These are phyloP conservation scores for Xyrichtys novacula DNA, from an alignment of 2,797 vertebrate species.

Conservation along the genomic window DNA sequence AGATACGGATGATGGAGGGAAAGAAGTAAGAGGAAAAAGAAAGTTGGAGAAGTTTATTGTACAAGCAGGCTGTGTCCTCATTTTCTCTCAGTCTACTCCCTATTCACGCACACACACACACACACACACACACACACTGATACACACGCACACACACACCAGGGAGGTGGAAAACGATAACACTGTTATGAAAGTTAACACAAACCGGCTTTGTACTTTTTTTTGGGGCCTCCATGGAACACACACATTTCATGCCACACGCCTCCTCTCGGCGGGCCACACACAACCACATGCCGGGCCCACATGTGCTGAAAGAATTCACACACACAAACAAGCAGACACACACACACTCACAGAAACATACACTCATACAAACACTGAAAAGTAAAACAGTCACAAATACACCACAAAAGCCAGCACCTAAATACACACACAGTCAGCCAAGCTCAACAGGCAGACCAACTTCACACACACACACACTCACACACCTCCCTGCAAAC, in stretches of 20 bases:
- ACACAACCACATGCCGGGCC: constrained; percentile 59
- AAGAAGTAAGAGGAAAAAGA: constrained; percentile 35
- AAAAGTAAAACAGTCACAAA: constrained; percentile 55
- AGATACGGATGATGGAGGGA: constrained; percentile 32
- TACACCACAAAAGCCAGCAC: constrained; percentile 58
- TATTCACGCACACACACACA: constrained; percentile 21
- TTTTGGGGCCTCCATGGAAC: constrained; percentile 17
- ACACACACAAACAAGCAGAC: constrained; percentile 52
- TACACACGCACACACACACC: neutral
- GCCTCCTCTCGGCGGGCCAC: constrained; percentile 56
- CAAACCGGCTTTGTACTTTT: constrained; percentile 35
- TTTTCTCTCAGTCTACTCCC: constrained; percentile 25
- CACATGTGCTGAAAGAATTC: constrained; percentile 61
- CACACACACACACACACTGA: constrained; percentile 12
- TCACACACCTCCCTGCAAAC: constrained; percentile 14
- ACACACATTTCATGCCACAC: constrained; percentile 57
- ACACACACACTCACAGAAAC: constrained; percentile 17
- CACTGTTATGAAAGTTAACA: constrained; percentile 46
- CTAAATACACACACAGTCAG: constrained; percentile 70
- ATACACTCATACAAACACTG: constrained; percentile 27
- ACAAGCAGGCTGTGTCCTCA: constrained; percentile 45
- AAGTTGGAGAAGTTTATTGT: constrained; percentile 39
- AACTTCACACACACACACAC: constrained; percentile 12
- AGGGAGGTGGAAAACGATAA: constrained; percentile 43
- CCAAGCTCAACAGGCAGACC: constrained; percentile 67